Conservation (phyloP, 1,140 invertebrate species). For the Lasaia peninsularis region DNA sequence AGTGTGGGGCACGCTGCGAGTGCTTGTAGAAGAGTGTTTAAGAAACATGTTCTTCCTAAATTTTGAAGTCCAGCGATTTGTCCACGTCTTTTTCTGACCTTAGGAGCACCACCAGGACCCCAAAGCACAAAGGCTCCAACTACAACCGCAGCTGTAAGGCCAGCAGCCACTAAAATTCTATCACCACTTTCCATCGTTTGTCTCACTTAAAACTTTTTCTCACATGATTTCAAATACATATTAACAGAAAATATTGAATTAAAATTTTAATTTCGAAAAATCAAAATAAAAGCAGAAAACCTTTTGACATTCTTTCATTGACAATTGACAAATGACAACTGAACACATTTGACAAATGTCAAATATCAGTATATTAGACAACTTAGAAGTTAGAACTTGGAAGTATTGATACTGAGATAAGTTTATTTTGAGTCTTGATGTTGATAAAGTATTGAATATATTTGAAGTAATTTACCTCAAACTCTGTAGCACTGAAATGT, state of each 20-base stretch:
- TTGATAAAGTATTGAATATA: too few relatives aligned
- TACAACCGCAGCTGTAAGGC: slow-evolving; percentile 85
- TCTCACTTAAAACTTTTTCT: neutral
- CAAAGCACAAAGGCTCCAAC: slow-evolving; percentile 88
- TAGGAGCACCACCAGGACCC: slow-evolving; percentile 81
- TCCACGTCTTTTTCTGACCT: slow-evolving; percentile 79
- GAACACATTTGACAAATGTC: too few relatives aligned
- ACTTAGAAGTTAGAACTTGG: too few relatives aligned
- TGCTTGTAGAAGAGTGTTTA: slow-evolving; percentile 91
- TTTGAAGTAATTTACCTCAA: too few relatives aligned
- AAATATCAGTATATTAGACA: too few relatives aligned
- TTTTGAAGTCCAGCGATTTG: slow-evolving; percentile 89
- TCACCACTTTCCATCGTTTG: slow-evolving; percentile 81
- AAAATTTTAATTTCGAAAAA: neutral
- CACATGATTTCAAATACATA: neutral
- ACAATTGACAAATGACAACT: neutral
- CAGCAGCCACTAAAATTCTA: slow-evolving; percentile 83
- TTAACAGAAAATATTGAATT: neutral
- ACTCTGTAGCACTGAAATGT: too few relatives aligned
- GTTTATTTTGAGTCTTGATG: too few relatives aligned
- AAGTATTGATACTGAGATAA: too few relatives aligned
- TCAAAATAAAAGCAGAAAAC: neutral
- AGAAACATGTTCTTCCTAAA: slow-evolving; percentile 91
- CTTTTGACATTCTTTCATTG: neutral
- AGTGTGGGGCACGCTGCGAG: slow-evolving; percentile 89